Percentiles rank a stretch among this genome's conserved stretches.
Evolutionary conservation across 2,888 invertebrate genomes (phyloP).

Genomic region (Antheraea assamensis): DNA sequence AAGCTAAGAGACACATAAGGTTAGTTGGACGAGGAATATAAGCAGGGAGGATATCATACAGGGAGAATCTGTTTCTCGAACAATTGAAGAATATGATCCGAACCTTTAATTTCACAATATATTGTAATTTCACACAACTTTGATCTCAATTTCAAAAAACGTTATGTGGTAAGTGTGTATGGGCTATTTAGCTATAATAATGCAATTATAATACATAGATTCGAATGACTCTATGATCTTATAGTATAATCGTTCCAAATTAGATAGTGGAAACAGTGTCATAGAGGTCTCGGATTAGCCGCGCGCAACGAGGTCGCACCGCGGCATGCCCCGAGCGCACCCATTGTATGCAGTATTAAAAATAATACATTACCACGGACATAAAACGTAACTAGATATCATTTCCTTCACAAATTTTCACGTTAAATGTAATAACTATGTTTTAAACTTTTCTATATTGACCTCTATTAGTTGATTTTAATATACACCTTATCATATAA

Average conservation of each 20-base stretch:
- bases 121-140: too few species aligned
- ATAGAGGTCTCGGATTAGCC: conserved; percentile 52
- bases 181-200: background rate
- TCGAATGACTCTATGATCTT: background rate
- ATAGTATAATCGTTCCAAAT: background rate
- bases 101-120: too few species aligned
- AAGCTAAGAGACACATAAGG: too few species aligned
- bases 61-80: too few species aligned
- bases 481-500: background rate
- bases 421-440: background rate
- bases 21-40: too few species aligned
- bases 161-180: too few species aligned
- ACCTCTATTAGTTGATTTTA: background rate
- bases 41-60: too few species aligned
- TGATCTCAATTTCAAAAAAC: too few species aligned
- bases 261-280: conserved; percentile 30
- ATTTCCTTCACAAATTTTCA: background rate
- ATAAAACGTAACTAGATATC: conserved; percentile 13
- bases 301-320: conserved; percentile 39
- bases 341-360: conserved; percentile 59
- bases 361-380: conserved; percentile 45
- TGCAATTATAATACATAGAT: too few species aligned
- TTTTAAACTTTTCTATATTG: background rate
- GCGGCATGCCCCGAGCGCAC: conserved; percentile 44
- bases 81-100: too few species aligned